Evolutionary conservation across 2,113 vertebrate genomes (phyloP).

Genomic region (Rhinichthys klamathensis): DNA sequence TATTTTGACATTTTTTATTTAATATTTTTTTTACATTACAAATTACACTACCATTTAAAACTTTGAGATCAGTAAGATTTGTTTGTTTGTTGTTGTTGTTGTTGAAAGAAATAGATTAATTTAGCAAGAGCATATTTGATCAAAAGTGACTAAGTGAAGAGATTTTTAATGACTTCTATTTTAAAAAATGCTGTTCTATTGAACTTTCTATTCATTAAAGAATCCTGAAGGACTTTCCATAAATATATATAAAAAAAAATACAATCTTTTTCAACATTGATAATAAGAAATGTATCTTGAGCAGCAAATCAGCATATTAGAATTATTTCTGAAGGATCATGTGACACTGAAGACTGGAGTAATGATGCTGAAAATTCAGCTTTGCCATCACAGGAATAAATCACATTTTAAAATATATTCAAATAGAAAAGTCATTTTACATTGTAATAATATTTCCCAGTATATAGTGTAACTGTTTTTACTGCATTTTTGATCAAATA

Average conservation of each 20-base stretch:
- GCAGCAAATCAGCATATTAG: background rate
- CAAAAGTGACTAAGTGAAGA: background rate
- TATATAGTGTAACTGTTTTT: background rate
- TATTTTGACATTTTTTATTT: background rate
- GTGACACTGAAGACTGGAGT: too few relatives aligned
- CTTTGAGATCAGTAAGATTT: background rate
- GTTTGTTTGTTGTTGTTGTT: too few relatives aligned
- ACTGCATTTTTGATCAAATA: background rate
- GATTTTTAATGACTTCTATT: background rate
- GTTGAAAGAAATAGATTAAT: background rate
- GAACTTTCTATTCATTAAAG: background rate
- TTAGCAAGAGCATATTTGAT: background rate
- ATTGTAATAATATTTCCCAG: too few relatives aligned
- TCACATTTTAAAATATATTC: too few relatives aligned
- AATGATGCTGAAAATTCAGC: too few relatives aligned
- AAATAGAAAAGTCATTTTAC: too few relatives aligned
- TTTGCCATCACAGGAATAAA: too few relatives aligned
- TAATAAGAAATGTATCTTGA: background rate
- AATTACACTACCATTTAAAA: background rate
- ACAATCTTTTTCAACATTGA: too few relatives aligned
- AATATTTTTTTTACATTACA: background rate
- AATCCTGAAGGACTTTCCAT: background rate
- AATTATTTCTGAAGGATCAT: too few relatives aligned
- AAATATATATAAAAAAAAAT: too few relatives aligned
- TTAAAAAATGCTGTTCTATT: background rate